Conservation (phyloP, 1,140 invertebrate genomes). For the Drosophila ananassae region DNA sequence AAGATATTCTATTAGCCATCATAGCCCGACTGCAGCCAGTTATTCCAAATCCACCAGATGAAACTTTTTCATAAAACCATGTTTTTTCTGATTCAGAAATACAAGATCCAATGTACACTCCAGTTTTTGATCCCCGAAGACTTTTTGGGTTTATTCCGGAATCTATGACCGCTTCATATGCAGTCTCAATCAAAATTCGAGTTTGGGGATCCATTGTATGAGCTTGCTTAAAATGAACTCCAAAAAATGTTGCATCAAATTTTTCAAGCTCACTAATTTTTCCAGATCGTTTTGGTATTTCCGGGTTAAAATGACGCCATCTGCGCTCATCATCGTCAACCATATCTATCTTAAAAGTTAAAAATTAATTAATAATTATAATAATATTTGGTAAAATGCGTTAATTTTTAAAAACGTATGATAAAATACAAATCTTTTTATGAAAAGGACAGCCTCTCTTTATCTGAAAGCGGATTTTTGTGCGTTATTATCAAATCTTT, state of each 20-base stretch:
- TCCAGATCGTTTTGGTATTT: slow-evolving; percentile 89
- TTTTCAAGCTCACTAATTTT: slow-evolving; percentile 86
- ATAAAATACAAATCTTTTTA: too few relatives aligned
- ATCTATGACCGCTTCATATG: slow-evolving; percentile 84
- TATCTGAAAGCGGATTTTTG: too few relatives aligned
- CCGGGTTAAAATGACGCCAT: slow-evolving; percentile 88
- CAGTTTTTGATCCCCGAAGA: slow-evolving; percentile 89
- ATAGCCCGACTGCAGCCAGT: slow-evolving; percentile 94
- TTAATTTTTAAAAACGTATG: too few relatives aligned
- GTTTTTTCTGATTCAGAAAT: slow-evolving; percentile 90
- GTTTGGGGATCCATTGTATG: slow-evolving; percentile 85
- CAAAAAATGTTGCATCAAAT: slow-evolving; percentile 87
- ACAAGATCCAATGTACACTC: slow-evolving; percentile 91
- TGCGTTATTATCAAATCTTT: too few relatives aligned
- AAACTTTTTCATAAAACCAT: slow-evolving; percentile 88
- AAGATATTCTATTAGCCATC: slow-evolving; percentile 95
- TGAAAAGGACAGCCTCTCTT: too few relatives aligned
- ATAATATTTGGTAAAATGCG: not conserved
- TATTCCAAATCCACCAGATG: slow-evolving; percentile 87
- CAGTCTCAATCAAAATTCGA: slow-evolving; percentile 84
- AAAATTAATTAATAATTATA: not conserved
- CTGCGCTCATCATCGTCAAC: slow-evolving; percentile 90
- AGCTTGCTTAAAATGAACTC: slow-evolving; percentile 85
- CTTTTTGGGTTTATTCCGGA: slow-evolving; percentile 84
- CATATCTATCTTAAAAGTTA: slow-evolving; percentile 86